Evolutionary conservation across 2,888 invertebrate species (phyloP).

Genomic region (Caenorhabditis sinica): DNA sequence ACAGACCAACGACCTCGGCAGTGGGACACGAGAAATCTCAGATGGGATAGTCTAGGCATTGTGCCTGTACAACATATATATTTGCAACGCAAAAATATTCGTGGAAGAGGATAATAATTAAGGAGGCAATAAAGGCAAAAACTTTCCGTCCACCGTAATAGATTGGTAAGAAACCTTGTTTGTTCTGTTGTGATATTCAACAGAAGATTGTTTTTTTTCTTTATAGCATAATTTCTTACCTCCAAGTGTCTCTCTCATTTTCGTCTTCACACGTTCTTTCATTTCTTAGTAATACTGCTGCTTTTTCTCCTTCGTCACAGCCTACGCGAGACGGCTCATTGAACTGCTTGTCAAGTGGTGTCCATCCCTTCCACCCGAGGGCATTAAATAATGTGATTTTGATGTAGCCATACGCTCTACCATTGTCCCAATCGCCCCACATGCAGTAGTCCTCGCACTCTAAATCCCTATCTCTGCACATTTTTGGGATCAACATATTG

Average conservation of each 20-base stretch:
- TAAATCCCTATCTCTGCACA: conserved; percentile 36
- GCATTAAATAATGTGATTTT: conserved; percentile 2
- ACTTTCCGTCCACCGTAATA: too few relatives aligned
- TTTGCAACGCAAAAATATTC: too few relatives aligned
- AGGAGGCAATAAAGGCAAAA: too few relatives aligned
- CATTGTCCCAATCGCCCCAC: conserved; percentile 46
- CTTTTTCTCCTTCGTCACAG: conserved; percentile 49
- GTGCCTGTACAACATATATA: too few relatives aligned
- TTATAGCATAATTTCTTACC: too few relatives aligned
- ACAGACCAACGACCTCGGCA: too few relatives aligned
- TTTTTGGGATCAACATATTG: conserved; percentile 23
- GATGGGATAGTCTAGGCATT: too few relatives aligned
- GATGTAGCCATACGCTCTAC: conserved; percentile 44
- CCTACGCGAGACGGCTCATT: conserved; percentile 41
- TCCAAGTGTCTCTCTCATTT: conserved; percentile 8
- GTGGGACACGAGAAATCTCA: too few relatives aligned
- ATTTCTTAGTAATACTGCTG: conserved; percentile 43
- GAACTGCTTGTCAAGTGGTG: conserved; percentile 25
- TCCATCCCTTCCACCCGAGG: conserved; percentile 40
- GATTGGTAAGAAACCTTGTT: too few relatives aligned
- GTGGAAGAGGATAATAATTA: too few relatives aligned
- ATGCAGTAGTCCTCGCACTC: conserved; percentile 62
- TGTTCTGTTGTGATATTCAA: too few relatives aligned
- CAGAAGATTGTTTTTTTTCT: too few relatives aligned
- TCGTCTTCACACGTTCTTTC: conserved; percentile 43